phyloP scores from a whole-genome alignment of 2,888 invertebrate species.

The Campoletis raptor region DNA sequence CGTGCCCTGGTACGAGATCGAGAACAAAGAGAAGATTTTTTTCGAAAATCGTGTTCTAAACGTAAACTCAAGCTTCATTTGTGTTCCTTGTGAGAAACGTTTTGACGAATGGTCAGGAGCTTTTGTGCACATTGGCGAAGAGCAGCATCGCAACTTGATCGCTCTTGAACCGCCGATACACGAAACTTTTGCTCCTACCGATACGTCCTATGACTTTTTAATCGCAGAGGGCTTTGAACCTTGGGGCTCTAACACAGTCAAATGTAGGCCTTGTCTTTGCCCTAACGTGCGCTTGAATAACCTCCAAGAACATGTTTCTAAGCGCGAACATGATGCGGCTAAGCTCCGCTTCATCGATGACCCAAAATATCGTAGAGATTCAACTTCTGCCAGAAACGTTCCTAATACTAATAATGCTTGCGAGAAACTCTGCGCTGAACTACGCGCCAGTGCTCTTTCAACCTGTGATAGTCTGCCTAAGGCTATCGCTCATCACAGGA shows the following conservation, averaged over 20 bases:
- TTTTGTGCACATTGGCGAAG: conserved; percentile 7
- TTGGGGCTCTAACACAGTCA: background rate
- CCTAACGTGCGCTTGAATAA: conserved; percentile 1
- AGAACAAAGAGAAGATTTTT: conserved; percentile 30
- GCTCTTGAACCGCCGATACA: conserved; percentile 8
- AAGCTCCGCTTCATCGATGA: background rate
- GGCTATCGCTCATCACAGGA: background rate
- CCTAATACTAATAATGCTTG: too few relatives aligned
- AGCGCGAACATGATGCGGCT: background rate
- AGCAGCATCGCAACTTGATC: background rate
- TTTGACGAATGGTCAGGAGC: conserved; percentile 14
- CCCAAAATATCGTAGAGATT: background rate
- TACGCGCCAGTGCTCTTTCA: background rate
- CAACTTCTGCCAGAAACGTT: background rate
- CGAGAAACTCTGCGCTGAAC: background rate
- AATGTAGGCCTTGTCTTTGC: conserved; percentile 5
- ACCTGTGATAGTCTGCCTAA: background rate
- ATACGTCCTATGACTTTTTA: background rate
- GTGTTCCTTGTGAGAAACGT: conserved; percentile 21
- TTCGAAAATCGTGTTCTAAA: conserved; percentile 47
- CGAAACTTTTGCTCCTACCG: conserved; percentile 6
- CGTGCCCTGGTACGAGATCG: conserved; percentile 36
- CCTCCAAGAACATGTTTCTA: background rate
- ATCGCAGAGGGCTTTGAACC: conserved; percentile 26
- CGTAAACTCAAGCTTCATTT: conserved; percentile 6